Evolutionary conservation across 2,113 vertebrate species (phyloP).

Genomic region (Pedionomus torquatus): DNA sequence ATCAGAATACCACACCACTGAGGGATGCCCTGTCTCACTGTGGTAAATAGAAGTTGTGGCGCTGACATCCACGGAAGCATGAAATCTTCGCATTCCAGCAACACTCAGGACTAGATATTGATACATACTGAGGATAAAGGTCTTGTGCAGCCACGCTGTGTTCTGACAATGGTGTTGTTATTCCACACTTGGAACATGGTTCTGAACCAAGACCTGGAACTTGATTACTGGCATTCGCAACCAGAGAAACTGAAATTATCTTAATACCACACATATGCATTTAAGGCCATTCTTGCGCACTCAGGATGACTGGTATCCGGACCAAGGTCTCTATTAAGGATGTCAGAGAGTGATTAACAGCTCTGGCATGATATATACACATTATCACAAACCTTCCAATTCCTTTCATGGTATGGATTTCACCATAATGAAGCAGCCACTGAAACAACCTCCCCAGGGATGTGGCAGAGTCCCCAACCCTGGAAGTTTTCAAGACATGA

Average conservation of each 20-base stretch:
- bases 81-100: background rate
- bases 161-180: background rate
- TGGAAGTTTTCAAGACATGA: accelerated
- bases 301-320: background rate
- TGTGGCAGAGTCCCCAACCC: background rate
- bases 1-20: background rate
- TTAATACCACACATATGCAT: background rate
- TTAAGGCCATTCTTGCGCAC: background rate
- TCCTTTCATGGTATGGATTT: accelerated
- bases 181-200: background rate
- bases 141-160: background rate
- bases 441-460: background rate
- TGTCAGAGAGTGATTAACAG: background rate
- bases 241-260: background rate
- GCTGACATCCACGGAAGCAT: background rate
- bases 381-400: background rate
- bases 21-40: background rate
- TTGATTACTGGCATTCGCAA: background rate
- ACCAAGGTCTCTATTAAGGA: background rate
- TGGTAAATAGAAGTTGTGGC: background rate
- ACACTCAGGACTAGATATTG: background rate
- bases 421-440: background rate
- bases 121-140: background rate
- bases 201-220: background rate
- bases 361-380: background rate